phyloP scores from a whole-genome alignment of 2,113 vertebrate species.

The Coturnix japonica region DNA sequence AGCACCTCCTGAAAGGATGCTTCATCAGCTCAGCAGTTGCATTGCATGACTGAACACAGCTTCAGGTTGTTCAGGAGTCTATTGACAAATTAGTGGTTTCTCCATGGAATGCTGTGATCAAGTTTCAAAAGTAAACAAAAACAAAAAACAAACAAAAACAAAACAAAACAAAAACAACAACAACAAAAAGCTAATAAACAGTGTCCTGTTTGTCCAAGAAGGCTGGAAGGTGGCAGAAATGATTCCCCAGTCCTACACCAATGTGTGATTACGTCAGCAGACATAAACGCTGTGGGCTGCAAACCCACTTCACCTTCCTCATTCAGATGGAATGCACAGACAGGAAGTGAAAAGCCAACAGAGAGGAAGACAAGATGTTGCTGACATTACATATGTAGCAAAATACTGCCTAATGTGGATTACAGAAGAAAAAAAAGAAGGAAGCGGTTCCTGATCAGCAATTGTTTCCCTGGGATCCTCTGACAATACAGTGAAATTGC shows the following conservation, averaged over 20 bases:
- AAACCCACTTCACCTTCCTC: neutral
- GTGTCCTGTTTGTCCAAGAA: neutral
- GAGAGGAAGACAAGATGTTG: neutral
- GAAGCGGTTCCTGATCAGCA: neutral
- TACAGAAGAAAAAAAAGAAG: slow-evolving; percentile 4
- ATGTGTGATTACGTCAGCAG: neutral
- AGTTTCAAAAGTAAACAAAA: neutral
- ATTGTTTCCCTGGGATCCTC: neutral
- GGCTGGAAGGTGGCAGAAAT: neutral
- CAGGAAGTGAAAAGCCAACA: neutral
- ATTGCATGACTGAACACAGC: neutral
- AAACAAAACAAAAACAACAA: no score
- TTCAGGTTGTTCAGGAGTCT: neutral
- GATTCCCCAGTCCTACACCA: neutral
- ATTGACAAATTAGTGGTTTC: neutral
- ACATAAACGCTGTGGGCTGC: neutral
- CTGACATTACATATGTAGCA: neutral
- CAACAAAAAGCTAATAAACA: neutral
- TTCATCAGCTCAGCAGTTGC: neutral
- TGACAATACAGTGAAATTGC: neutral
- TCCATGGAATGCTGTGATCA: neutral
- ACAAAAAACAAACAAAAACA: no score
- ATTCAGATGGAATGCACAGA: neutral
- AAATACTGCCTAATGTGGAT: neutral
- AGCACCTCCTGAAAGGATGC: neutral